phyloP scores from a whole-genome alignment of 2,797 vertebrate genomes.

The Cygnus olor region DNA sequence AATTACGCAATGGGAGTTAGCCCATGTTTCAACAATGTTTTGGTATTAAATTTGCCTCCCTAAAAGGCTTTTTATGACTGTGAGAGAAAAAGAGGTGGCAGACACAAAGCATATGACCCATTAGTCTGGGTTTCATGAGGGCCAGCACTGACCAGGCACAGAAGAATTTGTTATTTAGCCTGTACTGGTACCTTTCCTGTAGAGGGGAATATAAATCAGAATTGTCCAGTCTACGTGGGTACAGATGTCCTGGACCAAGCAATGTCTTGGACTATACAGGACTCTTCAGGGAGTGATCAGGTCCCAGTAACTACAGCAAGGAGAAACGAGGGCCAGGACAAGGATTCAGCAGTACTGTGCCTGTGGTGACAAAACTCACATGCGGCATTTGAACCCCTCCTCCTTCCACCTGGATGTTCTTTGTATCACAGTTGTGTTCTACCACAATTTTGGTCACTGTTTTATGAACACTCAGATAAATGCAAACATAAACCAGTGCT shows the following conservation, averaged over 20 bases:
- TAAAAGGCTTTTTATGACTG: constrained; percentile 46
- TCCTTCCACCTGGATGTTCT: not conserved
- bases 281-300: not conserved
- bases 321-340: not conserved
- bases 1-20: constrained; percentile 33
- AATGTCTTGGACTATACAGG: not conserved
- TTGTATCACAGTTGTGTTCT: not conserved
- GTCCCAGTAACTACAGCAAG: not conserved
- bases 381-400: not conserved
- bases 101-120: not conserved
- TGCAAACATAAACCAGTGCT: not conserved
- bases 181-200: not conserved
- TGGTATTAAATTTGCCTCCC: constrained; percentile 51
- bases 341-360: not conserved
- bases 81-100: not conserved
- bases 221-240: not conserved
- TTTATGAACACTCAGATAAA: not conserved
- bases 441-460: not conserved
- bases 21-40: constrained; percentile 42
- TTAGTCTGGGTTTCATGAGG: constrained; percentile 8
- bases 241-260: not conserved
- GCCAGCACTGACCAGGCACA: constrained; percentile 9
- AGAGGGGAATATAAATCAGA: not conserved
- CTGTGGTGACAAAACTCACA: rapidly evolving
- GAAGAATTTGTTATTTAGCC: not conserved